Evolutionary conservation across 2,888 invertebrate species (phyloP).

Genomic region (Poecilobothrus nobilitatus): DNA sequence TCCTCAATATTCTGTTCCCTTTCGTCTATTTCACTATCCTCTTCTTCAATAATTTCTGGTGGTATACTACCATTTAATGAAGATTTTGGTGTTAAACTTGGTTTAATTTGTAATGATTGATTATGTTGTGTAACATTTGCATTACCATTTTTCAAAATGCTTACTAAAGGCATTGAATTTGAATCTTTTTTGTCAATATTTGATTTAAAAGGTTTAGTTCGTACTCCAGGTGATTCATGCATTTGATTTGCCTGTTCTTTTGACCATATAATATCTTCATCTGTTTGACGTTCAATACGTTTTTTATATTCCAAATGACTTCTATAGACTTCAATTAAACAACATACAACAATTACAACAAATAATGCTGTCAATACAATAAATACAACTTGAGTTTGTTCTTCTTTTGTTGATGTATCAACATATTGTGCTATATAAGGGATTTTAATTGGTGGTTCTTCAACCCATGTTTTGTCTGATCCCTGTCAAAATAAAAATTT

Average conservation of each 20-base stretch:
- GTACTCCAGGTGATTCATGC: constrained; percentile 51
- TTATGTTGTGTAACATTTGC: constrained; percentile 22
- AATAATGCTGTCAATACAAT: constrained; percentile 69
- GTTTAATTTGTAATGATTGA: constrained; percentile 25
- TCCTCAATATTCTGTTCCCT: constrained; percentile 34
- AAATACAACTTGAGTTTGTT: constrained; percentile 71
- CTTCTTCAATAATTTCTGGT: constrained; percentile 25
- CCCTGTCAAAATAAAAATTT: constrained; percentile 49
- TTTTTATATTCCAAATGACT: constrained; percentile 65
- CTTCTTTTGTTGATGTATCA: constrained; percentile 66
- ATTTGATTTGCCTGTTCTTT: constrained; percentile 64
- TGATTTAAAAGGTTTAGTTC: constrained; percentile 47
- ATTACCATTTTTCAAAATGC: constrained; percentile 43
- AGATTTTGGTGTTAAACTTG: constrained; percentile 27
- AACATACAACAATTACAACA: constrained; percentile 57
- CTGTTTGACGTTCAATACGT: constrained; percentile 65
- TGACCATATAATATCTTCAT: constrained; percentile 63
- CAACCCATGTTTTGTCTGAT: constrained; percentile 72
- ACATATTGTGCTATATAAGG: constrained; percentile 67
- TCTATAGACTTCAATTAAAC: constrained; percentile 67
- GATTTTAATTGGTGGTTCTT: constrained; percentile 69
- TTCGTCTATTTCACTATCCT: constrained; percentile 31
- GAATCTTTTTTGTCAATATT: constrained; percentile 38
- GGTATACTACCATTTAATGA: constrained; percentile 27
- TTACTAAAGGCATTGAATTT: constrained; percentile 36